Base-by-base conservation (phyloP, 2,888 invertebrate species). In the Craniophora ligustri region DNA sequence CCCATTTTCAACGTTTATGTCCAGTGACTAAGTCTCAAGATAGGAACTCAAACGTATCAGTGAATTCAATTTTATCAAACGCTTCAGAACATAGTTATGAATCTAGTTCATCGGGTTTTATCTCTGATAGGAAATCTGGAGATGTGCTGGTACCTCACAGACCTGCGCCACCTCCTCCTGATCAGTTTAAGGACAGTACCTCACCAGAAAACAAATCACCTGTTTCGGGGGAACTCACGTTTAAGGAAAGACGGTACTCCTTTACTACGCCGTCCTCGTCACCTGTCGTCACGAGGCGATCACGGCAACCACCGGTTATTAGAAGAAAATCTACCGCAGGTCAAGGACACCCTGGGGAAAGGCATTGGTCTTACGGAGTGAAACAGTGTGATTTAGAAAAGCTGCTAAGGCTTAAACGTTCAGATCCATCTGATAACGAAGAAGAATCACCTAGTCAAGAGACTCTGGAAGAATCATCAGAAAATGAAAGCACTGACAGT, bases 101-200 rank as follows among this genome's bases (percentile, higher is more conserved):
- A 76, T 92, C 93, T n/a, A 87, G 87, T 81, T 92, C 93, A n/a
- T 93, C 93, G 8, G 93, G 92, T 60, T 93, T 93, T 73, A 81
- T 89, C 21, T 92, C 92, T 32, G 92, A 93, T 72, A 85, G 91
- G 60, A 92, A 91, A 67, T 89, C 91, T 2, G 81, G 79, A 23
- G 85, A 87, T 54, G 55, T 81, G 63, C 58, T 79, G 41, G 82
- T 85, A 18, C 92, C 92, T 28, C 91, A 88, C 44, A 83, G 93
- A 61, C 92, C 91, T 13, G 93, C 93, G n/a, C 93, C 93, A 19
- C 92, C 92, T 5, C 93, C 93, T 19, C 92, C 92, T 0, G 85
- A 85, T 40, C 85, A 87, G 10, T 87, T 88, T 51, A 86, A 88
- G 39, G 91, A 92, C 57, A 82, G 72, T 53, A 81, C 79, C 23